Percentiles rank a stretch among this genome's conserved stretches.
Evolutionary conservation across 2,888 invertebrate genomes (phyloP).

Genomic region (Invenusta paracnida): DNA sequence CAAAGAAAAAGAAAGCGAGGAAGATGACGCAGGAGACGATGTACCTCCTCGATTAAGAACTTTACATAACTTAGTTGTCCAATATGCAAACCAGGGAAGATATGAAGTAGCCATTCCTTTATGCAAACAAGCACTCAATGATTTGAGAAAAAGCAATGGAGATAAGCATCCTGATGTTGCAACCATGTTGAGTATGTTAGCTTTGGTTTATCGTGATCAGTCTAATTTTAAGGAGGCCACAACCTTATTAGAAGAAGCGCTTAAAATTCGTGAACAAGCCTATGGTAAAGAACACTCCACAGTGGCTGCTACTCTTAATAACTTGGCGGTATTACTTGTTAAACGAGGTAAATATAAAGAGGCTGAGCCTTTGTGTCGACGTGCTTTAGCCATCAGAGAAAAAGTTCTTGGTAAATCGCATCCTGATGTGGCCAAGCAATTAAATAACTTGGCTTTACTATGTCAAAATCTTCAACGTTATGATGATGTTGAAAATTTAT

Average conservation of each 20-base stretch:
- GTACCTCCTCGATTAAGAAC: background rate
- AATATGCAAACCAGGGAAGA: background rate
- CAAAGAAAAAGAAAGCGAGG: constrained; percentile 1
- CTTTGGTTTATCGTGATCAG: background rate
- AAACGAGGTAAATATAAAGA: background rate
- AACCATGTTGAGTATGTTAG: background rate
- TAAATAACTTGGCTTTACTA: constrained; percentile 23
- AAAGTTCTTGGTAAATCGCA: background rate
- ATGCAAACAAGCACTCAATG: constrained; percentile 10
- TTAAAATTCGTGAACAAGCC: constrained; percentile 13
- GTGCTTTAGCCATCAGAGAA: constrained; percentile 19
- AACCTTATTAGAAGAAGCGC: background rate
- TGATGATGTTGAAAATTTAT: constrained; percentile 11
- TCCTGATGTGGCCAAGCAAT: background rate
- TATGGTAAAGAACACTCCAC: background rate
- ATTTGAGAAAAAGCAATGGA: background rate
- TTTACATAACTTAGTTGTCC: background rate
- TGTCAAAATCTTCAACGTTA: background rate
- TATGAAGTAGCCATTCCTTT: constrained; percentile 6
- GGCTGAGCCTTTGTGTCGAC: constrained; percentile 17
- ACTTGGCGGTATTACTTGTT: constrained; percentile 1
- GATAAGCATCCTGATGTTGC: constrained; percentile 8
- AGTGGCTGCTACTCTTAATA: constrained; percentile 20
- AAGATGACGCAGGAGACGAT: constrained; percentile 6
- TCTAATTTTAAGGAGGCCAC: background rate